Evolutionary conservation across 1,140 invertebrate genomes (phyloP), one percentile per base, ranked within the genome.

Genomic region (Reticulitermes speratus): DNA sequence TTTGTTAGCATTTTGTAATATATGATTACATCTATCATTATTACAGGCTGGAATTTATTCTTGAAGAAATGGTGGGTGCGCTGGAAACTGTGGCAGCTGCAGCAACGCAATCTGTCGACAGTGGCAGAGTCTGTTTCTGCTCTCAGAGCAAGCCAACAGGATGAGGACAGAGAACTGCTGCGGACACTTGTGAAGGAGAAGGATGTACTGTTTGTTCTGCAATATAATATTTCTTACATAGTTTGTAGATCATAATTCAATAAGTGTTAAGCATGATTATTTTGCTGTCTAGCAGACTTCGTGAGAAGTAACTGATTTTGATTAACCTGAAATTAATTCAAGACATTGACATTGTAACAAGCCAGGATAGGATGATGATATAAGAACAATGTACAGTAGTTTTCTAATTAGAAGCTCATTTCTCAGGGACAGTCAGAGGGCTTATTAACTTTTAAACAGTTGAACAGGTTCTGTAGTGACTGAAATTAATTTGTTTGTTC

Each of bases 31-130:
- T 52, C 19, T 52, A 44, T 44, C 32, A 83, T 14, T 21, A 83
- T 83, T 45, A 19, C 84, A 44, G 85, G n/a, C 65, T 86, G 85
- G 85, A 86, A 86, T 65, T 81, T 75, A 6, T 81, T 65, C 85
- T 14, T 86, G 32, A 86, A 86, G 85, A 44, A 81, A 44, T 86
- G 55, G 85, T 82, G 59, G 75, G 85, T 32, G 32, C 32, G 11
- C 65, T 48, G 45, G 75, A 30, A 48, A 55, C 44, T 86, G 38
- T 12, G 48, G 69, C 16, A 75, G 25, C 11, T 14, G 21, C 82
- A 52, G 44, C 8, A 2, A 45, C 32, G 7, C 44, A 12, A 21
- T 19, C 14, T 6, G 12, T 16, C 30, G 0, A 23, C 44, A 0
- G 48, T 45, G 2, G 84, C n/a, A 21, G 48, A 14, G 12, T 32